Conservation (phyloP, 2,888 invertebrate species). For the Latheticus oryzae region DNA sequence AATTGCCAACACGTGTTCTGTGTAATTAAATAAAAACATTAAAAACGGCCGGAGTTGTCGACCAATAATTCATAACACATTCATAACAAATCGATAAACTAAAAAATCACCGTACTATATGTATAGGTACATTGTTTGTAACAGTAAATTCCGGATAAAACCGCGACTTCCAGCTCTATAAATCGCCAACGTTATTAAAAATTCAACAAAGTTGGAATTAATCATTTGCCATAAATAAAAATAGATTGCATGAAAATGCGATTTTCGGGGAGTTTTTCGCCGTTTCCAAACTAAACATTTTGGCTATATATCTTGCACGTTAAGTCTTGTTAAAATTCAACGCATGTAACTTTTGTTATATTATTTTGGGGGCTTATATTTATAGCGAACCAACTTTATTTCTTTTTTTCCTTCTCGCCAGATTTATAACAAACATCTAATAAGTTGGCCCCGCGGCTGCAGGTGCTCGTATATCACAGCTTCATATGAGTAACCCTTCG, state of each 20-base stretch:
- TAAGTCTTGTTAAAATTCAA: constrained; percentile 55
- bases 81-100: constrained; percentile 23
- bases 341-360: constrained; percentile 55
- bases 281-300: constrained; percentile 32
- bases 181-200: constrained; percentile 29
- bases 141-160: constrained; percentile 16
- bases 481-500: constrained; percentile 43
- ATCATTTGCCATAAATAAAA: constrained; percentile 33
- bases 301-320: constrained; percentile 37
- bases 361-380: constrained; percentile 56
- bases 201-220: constrained; percentile 30
- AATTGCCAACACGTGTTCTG: constrained; percentile 13
- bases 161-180: constrained; percentile 11
- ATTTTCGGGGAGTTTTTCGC: constrained; percentile 20
- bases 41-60: constrained; percentile 1
- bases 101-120: constrained; percentile 27
- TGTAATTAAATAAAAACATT: constrained; percentile 26
- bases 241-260: constrained; percentile 27
- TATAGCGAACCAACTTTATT: constrained; percentile 55
- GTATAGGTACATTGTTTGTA: constrained; percentile 25
- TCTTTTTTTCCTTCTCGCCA: constrained; percentile 56
- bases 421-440: constrained; percentile 61
- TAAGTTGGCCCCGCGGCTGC: constrained; percentile 56
- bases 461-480: constrained; percentile 54
- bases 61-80: constrained; percentile 8